These are phyloP conservation scores for Rhyacophila brunnea DNA, from an alignment of 1,140 invertebrate species.

Conservation along the genomic window DNA sequence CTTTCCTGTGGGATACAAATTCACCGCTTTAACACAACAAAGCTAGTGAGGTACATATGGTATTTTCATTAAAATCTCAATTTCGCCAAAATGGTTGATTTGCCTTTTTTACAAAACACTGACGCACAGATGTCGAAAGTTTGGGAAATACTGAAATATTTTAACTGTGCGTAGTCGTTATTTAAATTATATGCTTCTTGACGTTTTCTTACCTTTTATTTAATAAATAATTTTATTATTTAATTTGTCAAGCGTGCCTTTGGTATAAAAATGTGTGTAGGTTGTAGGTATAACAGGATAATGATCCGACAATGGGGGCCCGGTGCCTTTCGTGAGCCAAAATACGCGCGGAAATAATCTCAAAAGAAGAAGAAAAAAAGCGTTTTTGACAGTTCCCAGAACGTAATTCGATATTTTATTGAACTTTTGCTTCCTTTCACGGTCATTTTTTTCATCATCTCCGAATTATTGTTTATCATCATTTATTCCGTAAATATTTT, in stretches of 20 bases:
- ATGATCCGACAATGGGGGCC: not conserved
- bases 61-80: no score
- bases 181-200: no score
- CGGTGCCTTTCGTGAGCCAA: not conserved
- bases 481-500: conserved; percentile 15
- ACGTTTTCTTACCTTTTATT: no score
- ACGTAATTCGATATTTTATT: conserved; percentile 20
- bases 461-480: not conserved
- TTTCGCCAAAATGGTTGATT: no score
- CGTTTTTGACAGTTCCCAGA: conserved; percentile 6
- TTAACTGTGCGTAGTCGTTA: no score
- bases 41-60: no score
- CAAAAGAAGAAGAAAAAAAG: conserved; percentile 14
- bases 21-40: no score
- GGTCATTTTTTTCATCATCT: not conserved
- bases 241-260: not conserved
- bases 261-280: not conserved
- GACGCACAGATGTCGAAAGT: no score
- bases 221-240: no score
- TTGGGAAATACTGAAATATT: no score
- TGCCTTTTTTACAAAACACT: no score
- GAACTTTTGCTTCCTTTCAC: not conserved
- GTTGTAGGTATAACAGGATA: not conserved
- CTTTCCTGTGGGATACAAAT: no score
- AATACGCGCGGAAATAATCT: not conserved